Percentiles rank a stretch among this genome's conserved stretches.
Conservation (phyloP, 2,888 invertebrate species). For the Malacosoma neustria region DNA sequence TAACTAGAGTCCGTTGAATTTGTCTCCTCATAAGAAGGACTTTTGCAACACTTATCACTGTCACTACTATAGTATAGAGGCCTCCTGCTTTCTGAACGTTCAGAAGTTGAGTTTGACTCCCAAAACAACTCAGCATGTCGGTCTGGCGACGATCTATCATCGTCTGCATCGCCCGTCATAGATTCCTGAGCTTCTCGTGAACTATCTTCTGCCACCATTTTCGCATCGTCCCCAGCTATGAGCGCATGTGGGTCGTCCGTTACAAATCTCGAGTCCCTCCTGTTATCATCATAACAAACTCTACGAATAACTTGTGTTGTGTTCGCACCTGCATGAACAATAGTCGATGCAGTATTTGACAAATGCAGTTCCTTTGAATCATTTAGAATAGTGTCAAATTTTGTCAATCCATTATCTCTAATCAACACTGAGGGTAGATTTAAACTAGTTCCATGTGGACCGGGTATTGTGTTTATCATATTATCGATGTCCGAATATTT, state of each 20-base stretch:
- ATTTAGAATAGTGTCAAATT: constrained; percentile 46
- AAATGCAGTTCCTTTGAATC: constrained; percentile 49
- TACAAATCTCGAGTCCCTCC: constrained; percentile 32
- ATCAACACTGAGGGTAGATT: constrained; percentile 45
- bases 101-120: constrained; percentile 58
- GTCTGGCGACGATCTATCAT: constrained; percentile 52
- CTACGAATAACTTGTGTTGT: constrained; percentile 62
- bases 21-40: constrained; percentile 52
- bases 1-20: constrained; percentile 61
- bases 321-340: constrained; percentile 50
- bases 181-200: constrained; percentile 45
- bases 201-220: constrained; percentile 47
- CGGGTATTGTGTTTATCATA: constrained; percentile 43
- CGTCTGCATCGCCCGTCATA: constrained; percentile 36
- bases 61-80: constrained; percentile 60
- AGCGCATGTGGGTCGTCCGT: constrained; percentile 43
- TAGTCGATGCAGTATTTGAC: constrained; percentile 48
- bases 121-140: constrained; percentile 57
- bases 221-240: constrained; percentile 44
- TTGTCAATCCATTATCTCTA: constrained; percentile 46
- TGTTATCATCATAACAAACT: constrained; percentile 47
- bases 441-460: constrained; percentile 30
- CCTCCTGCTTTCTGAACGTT: constrained; percentile 43
- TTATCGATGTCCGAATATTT: constrained; percentile 54
- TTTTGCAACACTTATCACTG: constrained; percentile 66